These are phyloP conservation scores for Puma concolor DNA, from an alignment of 2,113 vertebrate genomes.

Conservation along the genomic window DNA sequence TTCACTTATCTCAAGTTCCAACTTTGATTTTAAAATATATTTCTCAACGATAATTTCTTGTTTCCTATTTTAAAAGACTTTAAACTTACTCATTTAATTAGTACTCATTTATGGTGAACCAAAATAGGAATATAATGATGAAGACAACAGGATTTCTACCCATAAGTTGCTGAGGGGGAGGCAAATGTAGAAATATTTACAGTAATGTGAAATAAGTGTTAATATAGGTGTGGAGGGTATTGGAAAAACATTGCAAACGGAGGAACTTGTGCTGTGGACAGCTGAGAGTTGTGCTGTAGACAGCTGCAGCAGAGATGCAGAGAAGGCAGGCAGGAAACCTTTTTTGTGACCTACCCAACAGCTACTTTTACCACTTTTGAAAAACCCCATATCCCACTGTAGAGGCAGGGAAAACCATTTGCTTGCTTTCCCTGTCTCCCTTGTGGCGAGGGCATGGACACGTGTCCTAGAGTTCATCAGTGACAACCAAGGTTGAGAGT, in stretches of 20 bases:
- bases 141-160: not conserved
- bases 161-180: not conserved
- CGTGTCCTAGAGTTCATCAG: rapidly evolving
- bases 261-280: not conserved
- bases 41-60: not conserved
- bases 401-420: not conserved
- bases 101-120: not conserved
- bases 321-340: not conserved
- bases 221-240: not conserved
- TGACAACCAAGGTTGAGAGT: not conserved
- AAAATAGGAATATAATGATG: not conserved
- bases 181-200: not conserved
- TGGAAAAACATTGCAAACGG: not conserved
- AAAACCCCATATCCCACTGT: not conserved
- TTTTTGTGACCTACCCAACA: not conserved
- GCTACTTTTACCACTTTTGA: not conserved
- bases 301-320: not conserved
- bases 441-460: not conserved
- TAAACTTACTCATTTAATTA: not conserved
- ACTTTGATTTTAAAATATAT: constrained; percentile 5
- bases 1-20: not conserved
- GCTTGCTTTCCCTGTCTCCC: not conserved
- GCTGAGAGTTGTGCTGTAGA: not conserved
- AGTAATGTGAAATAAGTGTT: not conserved
- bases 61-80: not conserved